phyloP scores from a whole-genome alignment of 2,797 vertebrate genomes.

The Macropodus opercularis region DNA sequence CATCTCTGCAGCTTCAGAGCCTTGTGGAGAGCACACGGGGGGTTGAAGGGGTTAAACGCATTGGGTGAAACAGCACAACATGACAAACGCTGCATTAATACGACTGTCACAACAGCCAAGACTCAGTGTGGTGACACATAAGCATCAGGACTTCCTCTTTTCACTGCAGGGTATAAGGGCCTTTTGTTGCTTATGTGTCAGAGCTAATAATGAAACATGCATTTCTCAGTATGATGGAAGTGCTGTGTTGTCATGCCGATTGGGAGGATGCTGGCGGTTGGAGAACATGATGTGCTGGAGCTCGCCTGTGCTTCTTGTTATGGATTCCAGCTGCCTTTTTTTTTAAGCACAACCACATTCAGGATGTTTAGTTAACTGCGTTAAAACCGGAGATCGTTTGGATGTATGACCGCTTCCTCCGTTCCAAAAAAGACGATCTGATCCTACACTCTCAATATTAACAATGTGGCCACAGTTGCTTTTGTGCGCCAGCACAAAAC shows the following conservation, averaged over 20 bases:
- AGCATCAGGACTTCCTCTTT: slow-evolving; percentile 48
- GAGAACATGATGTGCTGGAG: slow-evolving; percentile 3
- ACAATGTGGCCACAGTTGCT: not conserved
- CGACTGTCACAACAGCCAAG: slow-evolving; percentile 50
- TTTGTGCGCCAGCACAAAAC: slow-evolving; percentile 19
- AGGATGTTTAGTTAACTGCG: slow-evolving; percentile 18
- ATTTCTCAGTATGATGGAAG: not conserved
- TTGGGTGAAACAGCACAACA: slow-evolving; percentile 72
- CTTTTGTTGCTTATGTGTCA: not conserved
- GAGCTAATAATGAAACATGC: not conserved
- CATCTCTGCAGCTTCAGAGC: slow-evolving; percentile 56
- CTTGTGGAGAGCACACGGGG: slow-evolving; percentile 29
- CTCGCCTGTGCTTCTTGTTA: slow-evolving; percentile 24
- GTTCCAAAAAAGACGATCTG: slow-evolving; percentile 13
- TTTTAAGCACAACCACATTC: slow-evolving; percentile 15
- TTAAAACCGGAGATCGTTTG: slow-evolving; percentile 27
- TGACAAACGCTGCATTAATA: slow-evolving; percentile 72
- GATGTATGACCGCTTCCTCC: slow-evolving; percentile 1
- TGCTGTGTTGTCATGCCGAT: not conserved
- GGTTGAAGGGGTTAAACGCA: slow-evolving; percentile 17
- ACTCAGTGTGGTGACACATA: slow-evolving; percentile 40
- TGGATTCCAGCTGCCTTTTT: slow-evolving; percentile 13
- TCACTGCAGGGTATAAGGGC: not conserved
- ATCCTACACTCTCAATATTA: slow-evolving; percentile 17
- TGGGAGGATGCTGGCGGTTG: not conserved